These are phyloP conservation scores for Dynastes grantii DNA, from an alignment of 2,888 invertebrate genomes.

Conservation along the genomic window DNA sequence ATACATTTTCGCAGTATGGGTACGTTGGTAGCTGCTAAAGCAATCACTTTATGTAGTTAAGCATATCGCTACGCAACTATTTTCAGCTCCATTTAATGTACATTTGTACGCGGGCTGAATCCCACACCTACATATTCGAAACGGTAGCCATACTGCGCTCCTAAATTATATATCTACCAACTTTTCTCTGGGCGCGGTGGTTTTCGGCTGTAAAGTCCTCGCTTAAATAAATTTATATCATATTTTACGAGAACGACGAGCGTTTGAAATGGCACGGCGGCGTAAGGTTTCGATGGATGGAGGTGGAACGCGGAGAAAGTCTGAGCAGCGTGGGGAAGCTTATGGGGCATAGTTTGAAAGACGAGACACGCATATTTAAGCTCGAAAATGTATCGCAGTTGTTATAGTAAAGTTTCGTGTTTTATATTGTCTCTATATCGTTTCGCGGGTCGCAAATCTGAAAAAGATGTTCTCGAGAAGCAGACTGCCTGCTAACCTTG, in stretches of 20 bases:
- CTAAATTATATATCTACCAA: conserved; percentile 13
- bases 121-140: background rate
- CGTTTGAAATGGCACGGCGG: background rate
- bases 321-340: conserved; percentile 21
- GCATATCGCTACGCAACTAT: background rate
- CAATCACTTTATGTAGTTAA: conserved; percentile 4
- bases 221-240: conserved; percentile 46
- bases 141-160: background rate
- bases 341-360: conserved; percentile 13
- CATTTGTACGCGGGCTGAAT: background rate
- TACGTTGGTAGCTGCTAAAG: background rate
- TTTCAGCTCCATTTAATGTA: conserved; percentile 14
- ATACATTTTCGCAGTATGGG: no score
- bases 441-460: conserved; percentile 36
- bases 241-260: conserved; percentile 30
- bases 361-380: conserved; percentile 45
- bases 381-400: conserved; percentile 37
- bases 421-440: conserved; percentile 38
- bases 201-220: conserved; percentile 29
- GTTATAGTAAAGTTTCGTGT: conserved; percentile 32
- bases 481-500: background rate
- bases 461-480: conserved; percentile 24
- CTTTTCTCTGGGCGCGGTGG: conserved; percentile 13
- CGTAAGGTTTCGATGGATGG: background rate
- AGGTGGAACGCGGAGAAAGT: background rate